Evolutionary conservation across 2,113 vertebrate species (phyloP), one percentile per base, ranked within the genome.

Genomic region (Hypomesus transpacificus): DNA sequence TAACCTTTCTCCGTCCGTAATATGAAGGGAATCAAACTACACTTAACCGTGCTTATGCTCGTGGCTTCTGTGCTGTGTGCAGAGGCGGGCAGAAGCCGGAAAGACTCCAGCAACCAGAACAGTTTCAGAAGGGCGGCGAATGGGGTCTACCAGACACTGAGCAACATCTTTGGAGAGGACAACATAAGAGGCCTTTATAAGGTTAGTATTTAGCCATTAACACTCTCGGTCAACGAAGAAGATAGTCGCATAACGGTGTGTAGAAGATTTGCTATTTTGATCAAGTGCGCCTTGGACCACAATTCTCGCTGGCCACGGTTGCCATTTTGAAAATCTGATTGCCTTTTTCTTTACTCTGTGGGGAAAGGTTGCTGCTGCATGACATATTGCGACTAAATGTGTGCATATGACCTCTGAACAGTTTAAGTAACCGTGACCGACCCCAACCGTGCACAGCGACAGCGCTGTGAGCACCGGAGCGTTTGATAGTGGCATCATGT

Each of bases 81-180:
- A 66, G 87, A 86, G 69, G 91, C 93, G 50, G 95, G 88, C n/a
- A 88, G 95, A 75, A 88, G 90, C 85, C 92, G 92, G 61, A 89
- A 87, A 6, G 78, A 90, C 61, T 80, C 92, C 1, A 92, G 93
- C 77, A 93, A 90, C 81, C 87, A 90, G 71, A 94, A 95, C 90
- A 94, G 92, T 86, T 86, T 95, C 79, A 94, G 93, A 75, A 92
- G 94, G 74, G 91, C 93, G 1, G 94, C 90, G 68, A 93, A 86
- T 77, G 92, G 91, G 13, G 81, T 97, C 73, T 95, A 96, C 74
- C 95, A 96, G 80, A 93, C 92, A 26, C 75, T 96, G 69, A 93
- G 93, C 92, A 91, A 88, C 72, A 81, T 95, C 1, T 93, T 95
- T 79, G 95, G 96, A 46, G 95, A 98, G 89, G 95, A 97, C 68